phyloP scores from a whole-genome alignment of 2,797 vertebrate species.

The Poeciliopsis paucimaculata region DNA sequence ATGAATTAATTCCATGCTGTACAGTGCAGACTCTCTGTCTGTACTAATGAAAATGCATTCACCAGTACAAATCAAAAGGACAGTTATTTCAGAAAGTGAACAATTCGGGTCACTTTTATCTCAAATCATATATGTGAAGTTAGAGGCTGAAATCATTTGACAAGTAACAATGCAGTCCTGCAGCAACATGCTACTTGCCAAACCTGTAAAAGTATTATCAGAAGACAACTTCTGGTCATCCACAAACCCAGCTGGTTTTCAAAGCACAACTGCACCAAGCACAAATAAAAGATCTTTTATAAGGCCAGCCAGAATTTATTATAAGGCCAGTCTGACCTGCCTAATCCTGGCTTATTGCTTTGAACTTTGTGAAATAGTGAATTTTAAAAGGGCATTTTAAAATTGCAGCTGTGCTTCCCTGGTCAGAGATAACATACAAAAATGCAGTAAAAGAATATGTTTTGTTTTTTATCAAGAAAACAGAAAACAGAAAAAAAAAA shows the following conservation, averaged over 20 bases:
- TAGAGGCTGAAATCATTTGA: background rate
- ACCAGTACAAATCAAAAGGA: background rate
- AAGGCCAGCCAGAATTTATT: constrained; percentile 10
- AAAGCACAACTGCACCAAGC: constrained; percentile 3
- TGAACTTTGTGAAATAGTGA: constrained; percentile 6
- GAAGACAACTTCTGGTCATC: background rate
- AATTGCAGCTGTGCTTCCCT: background rate
- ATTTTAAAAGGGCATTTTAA: constrained; percentile 5
- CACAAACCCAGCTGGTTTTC: background rate
- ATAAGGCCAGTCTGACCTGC: background rate
- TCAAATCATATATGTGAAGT: background rate
- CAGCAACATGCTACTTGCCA: background rate
- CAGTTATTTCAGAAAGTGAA: background rate
- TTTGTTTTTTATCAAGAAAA: background rate
- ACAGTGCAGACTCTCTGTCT: background rate
- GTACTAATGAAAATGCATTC: background rate
- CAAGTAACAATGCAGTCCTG: background rate
- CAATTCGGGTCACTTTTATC: background rate
- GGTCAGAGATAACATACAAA: background rate
- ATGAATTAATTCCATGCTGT: background rate
- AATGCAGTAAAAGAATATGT: background rate
- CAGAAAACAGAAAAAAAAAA: background rate
- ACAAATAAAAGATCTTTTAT: constrained; percentile 9
- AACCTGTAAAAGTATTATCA: background rate
- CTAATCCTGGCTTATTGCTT: background rate